Evolutionary conservation across 2,113 vertebrate genomes (phyloP), one percentile per base, ranked within the genome.

Genomic region (Patagioenas fasciata): DNA sequence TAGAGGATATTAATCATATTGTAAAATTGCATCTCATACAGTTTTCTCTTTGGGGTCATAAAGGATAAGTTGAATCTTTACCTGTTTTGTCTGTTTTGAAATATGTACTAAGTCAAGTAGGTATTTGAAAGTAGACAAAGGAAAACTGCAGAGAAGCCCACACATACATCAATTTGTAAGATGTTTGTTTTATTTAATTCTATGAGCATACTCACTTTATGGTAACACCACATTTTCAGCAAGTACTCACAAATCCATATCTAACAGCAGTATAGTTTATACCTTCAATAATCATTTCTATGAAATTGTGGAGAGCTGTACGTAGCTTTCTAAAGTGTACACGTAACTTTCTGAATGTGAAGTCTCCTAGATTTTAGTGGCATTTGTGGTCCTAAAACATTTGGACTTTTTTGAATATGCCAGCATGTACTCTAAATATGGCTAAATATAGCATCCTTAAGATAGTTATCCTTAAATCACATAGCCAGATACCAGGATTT

Each of bases 221-320:
- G 8, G 9, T 38, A 60, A 47, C 2, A 19, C 3, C 18, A 40
- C 0, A 0, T 51, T 90, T 82, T 75, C 32, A 65, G 11, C 11
- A 85, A 57, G 8, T 48, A 15, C n/a, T 57, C 32, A 31, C 28
- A 67, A 44, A 53, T 88, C 24, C 71, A 34, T 48, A 28, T 6
- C 13, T 47, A 71, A 65, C 3, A 65, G 6, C 24, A 47, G 3
- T 62, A n/a, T 9, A 12, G 21, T 53, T 92, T 73, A 16, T 40
- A n/a, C 3, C 24, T 82, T 53, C 71, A 72, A 5, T 24, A 71
- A 19, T 19, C 13, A 15, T 3, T 53, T 40, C 26, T 77, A 25
- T 69, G 3, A 57, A 69, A 53, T 16, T 20, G 15, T 36, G 57
- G 44, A 62, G 21, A 12, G 2, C 17, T 56, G 7, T 23, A 29